Evolutionary conservation across 2,113 vertebrate genomes (phyloP).

Genomic region (Bucco capensis): DNA sequence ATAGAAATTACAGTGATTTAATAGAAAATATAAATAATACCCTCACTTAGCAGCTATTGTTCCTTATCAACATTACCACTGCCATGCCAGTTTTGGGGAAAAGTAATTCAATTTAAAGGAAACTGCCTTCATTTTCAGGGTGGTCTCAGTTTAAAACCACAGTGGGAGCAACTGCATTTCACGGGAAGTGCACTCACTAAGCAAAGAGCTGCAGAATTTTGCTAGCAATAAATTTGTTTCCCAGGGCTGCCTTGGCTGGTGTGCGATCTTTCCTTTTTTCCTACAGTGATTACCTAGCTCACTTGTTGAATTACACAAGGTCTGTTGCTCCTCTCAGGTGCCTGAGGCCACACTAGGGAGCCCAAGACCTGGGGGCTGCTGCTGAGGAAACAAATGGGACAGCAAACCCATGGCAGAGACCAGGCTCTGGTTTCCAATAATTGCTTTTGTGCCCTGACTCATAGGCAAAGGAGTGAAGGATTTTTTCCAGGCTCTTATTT

Average conservation of each 20-base stretch:
- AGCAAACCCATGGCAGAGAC: not conserved
- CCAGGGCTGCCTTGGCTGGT: not conserved
- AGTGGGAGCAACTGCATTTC: constrained; percentile 29
- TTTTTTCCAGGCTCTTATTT: not conserved
- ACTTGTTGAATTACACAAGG: not conserved
- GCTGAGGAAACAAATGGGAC: not conserved
- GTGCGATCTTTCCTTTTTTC: not conserved
- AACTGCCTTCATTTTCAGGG: constrained; percentile 11
- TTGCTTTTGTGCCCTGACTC: rapidly evolving
- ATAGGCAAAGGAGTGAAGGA: rapidly evolving
- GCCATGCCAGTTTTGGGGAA: not conserved
- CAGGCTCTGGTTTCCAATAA: not conserved
- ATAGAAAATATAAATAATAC: constrained; percentile 7
- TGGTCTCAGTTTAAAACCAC: constrained; percentile 16
- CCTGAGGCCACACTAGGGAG: not conserved
- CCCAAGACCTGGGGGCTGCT: rapidly evolving
- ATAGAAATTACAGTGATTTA: constrained; percentile 3
- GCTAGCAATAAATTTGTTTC: constrained; percentile 1
- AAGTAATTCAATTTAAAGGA: constrained; percentile 13
- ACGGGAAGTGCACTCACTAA: not conserved
- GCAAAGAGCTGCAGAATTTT: not conserved
- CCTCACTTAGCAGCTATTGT: not conserved
- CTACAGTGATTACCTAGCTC: not conserved
- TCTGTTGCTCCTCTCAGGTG: not conserved
- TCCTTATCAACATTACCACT: not conserved